Base-by-base conservation (phyloP, 2,113 vertebrate species). In the Crotophaga sulcirostris region DNA sequence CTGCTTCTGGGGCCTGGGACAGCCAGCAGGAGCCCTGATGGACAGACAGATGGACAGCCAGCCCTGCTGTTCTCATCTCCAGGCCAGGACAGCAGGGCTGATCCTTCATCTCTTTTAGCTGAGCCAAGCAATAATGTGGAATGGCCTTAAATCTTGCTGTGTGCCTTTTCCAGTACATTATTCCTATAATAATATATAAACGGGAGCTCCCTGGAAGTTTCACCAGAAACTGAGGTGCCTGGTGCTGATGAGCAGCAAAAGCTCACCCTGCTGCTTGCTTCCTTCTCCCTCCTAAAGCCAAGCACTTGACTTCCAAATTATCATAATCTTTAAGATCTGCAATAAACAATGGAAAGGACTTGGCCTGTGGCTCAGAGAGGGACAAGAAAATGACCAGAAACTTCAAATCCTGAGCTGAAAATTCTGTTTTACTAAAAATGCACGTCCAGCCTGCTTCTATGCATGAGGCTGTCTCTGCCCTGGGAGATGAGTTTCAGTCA, bases 351-450 rank as follows among this genome's bases (percentile, higher is more conserved):
- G 83, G 40, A 72, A 72, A 85, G 51, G 51, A 79, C 55, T 47
- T 36, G 33, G 70, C 0, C 1, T 45, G 62, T 58, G 75, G 74
- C 54, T 93, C 59, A 52, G 86, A 70, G 25, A 60, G 13, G 29
- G 91, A 78, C 0, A 2, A 91, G 77, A 26, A 89, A 94, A 84
- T 44, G 24, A 38, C 54, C 84, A 68, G 49, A 92, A 91, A 54
- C 66, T 84, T 77, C 84, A 79, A 72, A 82, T 62, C 66, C 74
- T 68, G 89, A 84, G 69, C 52, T 64, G 87, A 78, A 94, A 87
- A 78, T 19, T 70, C 10, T 25, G 8, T 34, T 89, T 68, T 59
- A 28, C 49, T 95, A 92, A 94, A 96, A 94, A 92, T 75, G 89
- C 74, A 23, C 0, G 0, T 64, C 84, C 84, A 84, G 77, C 40